These are phyloP conservation scores for Aporophyla nigra DNA, from an alignment of 2,888 invertebrate genomes.

Conservation along the genomic window DNA sequence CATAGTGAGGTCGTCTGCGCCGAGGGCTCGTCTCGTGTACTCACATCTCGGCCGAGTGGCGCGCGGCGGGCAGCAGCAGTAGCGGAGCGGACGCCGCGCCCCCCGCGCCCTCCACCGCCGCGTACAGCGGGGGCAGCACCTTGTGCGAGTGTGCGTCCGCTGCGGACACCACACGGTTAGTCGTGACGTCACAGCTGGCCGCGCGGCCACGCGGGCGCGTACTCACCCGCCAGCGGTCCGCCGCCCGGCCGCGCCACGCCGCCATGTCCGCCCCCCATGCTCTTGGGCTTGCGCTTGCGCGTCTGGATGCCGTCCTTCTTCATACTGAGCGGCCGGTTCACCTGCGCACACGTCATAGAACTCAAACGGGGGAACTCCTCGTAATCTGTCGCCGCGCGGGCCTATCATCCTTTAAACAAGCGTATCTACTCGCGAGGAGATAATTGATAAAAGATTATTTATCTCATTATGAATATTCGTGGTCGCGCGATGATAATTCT, in stretches of 20 bases:
- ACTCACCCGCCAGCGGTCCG: constrained; percentile 82
- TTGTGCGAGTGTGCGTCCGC: constrained; percentile 85
- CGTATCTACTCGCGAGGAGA: constrained; percentile 88
- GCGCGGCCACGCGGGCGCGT: constrained; percentile 63
- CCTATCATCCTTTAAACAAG: constrained; percentile 90
- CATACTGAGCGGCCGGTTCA: constrained; percentile 98
- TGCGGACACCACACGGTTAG: constrained; percentile 80
- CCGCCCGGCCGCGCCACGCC: constrained; percentile 77
- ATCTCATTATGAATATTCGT: constrained; percentile 91
- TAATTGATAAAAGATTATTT: constrained; percentile 91
- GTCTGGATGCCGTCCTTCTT: constrained; percentile 99
- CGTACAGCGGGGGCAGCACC: constrained; percentile 89
- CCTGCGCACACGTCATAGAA: constrained; percentile 89
- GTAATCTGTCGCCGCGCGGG: constrained; percentile 84
- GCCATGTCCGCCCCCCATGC: constrained; percentile 85
- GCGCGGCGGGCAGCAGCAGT: constrained; percentile 79
- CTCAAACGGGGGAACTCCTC: constrained; percentile 82
- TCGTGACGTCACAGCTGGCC: constrained; percentile 44
- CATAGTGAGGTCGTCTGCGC: not conserved
- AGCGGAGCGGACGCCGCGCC: constrained; percentile 65
- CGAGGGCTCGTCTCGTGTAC: constrained; percentile 68
- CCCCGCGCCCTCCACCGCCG: constrained; percentile 82
- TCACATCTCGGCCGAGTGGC: constrained; percentile 81
- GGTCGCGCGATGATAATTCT: constrained; percentile 88
- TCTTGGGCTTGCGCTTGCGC: constrained; percentile 97